Evolutionary conservation across 2,888 invertebrate genomes (phyloP).

Genomic region (Phaonia tiefii): DNA sequence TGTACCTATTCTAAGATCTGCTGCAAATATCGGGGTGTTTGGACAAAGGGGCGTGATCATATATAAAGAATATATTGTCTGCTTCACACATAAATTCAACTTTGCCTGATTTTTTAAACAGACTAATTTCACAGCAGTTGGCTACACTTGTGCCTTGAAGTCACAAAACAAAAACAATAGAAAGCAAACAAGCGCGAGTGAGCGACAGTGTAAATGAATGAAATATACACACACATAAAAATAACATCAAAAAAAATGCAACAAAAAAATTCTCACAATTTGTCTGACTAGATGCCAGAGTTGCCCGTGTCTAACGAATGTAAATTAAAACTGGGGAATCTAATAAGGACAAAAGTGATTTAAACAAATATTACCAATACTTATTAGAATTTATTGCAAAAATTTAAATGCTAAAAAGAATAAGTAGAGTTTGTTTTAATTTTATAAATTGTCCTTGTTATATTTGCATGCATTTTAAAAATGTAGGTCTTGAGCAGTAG

Average conservation of each 20-base stretch:
- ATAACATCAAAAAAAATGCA: not conserved
- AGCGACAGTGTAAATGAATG: conserved; percentile 50
- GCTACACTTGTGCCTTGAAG: conserved; percentile 14
- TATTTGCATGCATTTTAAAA: no score
- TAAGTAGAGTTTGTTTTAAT: not conserved
- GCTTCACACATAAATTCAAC: no score
- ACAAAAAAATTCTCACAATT: conserved; percentile 28
- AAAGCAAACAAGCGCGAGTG: conserved; percentile 27
- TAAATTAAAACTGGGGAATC: not conserved
- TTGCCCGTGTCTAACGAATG: not conserved
- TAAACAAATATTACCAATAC: not conserved
- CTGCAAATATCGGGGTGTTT: no score
- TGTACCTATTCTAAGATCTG: no score
- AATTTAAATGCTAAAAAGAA: not conserved
- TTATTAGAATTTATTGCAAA: not conserved
- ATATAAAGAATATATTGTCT: no score
- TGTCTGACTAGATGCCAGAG: conserved; percentile 21
- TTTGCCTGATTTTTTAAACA: no score
- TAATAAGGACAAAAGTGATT: not conserved
- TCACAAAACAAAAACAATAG: conserved; percentile 30
- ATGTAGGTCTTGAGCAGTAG: no score
- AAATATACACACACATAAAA: conserved; percentile 42
- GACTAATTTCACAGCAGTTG: no score
- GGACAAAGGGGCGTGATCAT: no score
- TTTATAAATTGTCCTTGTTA: not conserved